Evolutionary conservation across 1,140 invertebrate species (phyloP).

Genomic region (Drosophila bocki): DNA sequence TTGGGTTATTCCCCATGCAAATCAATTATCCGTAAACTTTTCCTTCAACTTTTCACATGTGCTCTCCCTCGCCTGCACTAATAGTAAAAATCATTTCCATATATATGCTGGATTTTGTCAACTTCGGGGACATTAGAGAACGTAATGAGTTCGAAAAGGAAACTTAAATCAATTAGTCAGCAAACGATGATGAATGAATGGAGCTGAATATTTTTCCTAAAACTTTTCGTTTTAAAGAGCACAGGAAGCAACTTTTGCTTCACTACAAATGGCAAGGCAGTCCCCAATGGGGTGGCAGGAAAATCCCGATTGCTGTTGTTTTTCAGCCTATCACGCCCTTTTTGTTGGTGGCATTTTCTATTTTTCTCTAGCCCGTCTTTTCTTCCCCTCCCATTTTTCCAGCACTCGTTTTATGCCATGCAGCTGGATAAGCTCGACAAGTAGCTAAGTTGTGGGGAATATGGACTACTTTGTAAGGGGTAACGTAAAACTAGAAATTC

Average conservation of each 20-base stretch:
- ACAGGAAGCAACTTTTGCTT: slow-evolving; percentile 26
- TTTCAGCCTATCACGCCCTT: slow-evolving; percentile 38
- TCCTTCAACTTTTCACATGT: slow-evolving; percentile 31
- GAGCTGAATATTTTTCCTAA: slow-evolving; percentile 22
- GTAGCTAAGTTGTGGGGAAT: background rate
- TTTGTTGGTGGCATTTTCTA: slow-evolving; percentile 36
- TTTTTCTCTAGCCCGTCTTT: slow-evolving; percentile 10
- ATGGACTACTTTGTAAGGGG: background rate
- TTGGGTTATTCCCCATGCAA: slow-evolving; percentile 44
- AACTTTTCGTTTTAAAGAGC: slow-evolving; percentile 46
- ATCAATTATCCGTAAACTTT: slow-evolving; percentile 46
- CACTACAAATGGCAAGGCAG: slow-evolving; percentile 7
- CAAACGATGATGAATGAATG: slow-evolving; percentile 59
- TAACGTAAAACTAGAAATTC: too few species aligned
- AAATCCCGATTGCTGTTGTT: slow-evolving; percentile 17
- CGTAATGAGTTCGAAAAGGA: slow-evolving; percentile 45
- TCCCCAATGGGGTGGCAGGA: slow-evolving; percentile 12
- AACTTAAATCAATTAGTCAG: slow-evolving; percentile 54
- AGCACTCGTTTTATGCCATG: background rate
- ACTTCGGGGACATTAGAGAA: slow-evolving; percentile 38
- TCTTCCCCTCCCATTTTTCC: background rate
- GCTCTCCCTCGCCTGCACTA: slow-evolving; percentile 15
- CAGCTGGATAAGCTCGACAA: slow-evolving; percentile 8
- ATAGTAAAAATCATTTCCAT: slow-evolving; percentile 30
- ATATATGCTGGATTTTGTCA: slow-evolving; percentile 2